Percentiles rank a stretch among this genome's conserved stretches.
phyloP scores from a whole-genome alignment of 2,113 vertebrate species.

The Dicrurus megarhynchus region DNA sequence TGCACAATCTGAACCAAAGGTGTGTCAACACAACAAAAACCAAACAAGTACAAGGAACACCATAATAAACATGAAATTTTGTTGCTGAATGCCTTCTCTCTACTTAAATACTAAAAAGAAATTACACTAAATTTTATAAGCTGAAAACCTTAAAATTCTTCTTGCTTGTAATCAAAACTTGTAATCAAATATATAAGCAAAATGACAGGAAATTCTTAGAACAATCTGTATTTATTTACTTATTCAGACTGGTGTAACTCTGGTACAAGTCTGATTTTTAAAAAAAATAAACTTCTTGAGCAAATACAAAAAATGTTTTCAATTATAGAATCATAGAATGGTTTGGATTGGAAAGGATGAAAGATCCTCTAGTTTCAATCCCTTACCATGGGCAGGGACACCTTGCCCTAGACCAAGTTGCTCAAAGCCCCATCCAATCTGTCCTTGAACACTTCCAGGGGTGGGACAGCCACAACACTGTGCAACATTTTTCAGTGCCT shows the following conservation, averaged over 20 bases:
- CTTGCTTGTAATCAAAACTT: neutral
- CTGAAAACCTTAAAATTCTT: neutral
- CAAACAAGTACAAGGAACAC: neutral
- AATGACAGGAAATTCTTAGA: neutral
- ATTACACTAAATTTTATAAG: neutral
- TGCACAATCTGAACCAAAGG: neutral
- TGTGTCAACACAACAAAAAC: neutral
- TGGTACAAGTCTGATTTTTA: neutral
- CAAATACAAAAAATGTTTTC: neutral
- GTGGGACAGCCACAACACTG: neutral
- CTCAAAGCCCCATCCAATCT: neutral
- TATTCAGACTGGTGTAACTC: neutral
- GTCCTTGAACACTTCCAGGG: too few relatives aligned
- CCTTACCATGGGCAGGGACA: neutral
- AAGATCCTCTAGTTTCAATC: neutral
- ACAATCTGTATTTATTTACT: neutral
- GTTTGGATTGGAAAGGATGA: neutral
- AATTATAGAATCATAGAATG: neutral
- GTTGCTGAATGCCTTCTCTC: neutral
- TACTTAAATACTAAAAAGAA: neutral
- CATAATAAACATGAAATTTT: neutral
- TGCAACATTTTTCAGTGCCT: neutral
- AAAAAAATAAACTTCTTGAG: neutral
- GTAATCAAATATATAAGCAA: neutral
- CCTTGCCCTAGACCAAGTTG: neutral